Percentiles rank a stretch among this genome's conserved stretches.
Evolutionary conservation across 64 coral and sea anemone genomes (phyloP).

Genomic region (Montipora sp.): DNA sequence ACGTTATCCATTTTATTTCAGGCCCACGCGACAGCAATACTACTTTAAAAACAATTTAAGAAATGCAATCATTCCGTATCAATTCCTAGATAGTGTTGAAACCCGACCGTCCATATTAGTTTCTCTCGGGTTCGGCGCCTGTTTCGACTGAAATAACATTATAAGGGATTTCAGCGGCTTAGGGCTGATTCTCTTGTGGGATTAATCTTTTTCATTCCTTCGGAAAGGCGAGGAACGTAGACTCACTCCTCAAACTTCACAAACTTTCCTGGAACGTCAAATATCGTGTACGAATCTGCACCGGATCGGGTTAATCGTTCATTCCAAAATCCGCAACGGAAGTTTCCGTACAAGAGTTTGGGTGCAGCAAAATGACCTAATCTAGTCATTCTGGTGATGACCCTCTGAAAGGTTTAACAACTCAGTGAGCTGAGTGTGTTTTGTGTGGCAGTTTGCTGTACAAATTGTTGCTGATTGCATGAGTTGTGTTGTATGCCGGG

Average conservation of each 20-base stretch:
- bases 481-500: not conserved
- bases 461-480: not conserved
- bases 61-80: constrained; percentile 51
- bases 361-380: not conserved
- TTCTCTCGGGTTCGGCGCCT: not conserved
- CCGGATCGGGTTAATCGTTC: not conserved
- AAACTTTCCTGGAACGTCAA: not conserved
- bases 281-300: not conserved
- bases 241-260: not conserved
- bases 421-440: not conserved
- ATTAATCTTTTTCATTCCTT: constrained; percentile 18
- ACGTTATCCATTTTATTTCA: not conserved
- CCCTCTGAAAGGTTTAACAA: not conserved
- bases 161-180: constrained; percentile 10
- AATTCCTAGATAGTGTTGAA: constrained; percentile 43
- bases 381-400: not conserved
- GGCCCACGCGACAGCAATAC: constrained; percentile 16
- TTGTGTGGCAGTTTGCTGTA: not conserved
- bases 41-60: constrained; percentile 24
- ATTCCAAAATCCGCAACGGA: constrained; percentile 1
- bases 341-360: not conserved
- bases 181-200: not conserved
- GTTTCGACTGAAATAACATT: constrained; percentile 24
- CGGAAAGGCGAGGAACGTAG: not conserved
- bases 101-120: not conserved